phyloP scores from a whole-genome alignment of 2,888 invertebrate genomes.

The Adineta ricciae region DNA sequence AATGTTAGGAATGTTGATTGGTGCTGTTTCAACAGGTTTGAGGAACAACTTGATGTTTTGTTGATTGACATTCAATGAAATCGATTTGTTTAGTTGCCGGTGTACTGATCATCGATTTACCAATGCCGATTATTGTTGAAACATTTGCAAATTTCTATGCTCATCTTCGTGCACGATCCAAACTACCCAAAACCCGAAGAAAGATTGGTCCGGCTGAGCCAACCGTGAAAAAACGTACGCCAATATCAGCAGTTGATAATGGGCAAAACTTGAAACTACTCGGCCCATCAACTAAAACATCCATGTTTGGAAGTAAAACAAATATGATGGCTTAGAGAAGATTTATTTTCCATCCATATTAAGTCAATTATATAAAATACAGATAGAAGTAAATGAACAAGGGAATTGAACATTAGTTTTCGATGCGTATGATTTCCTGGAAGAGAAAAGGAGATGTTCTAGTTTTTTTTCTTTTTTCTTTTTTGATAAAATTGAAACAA shows the following conservation, averaged over 20 bases:
- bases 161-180: constrained; percentile 31
- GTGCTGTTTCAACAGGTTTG: constrained; percentile 29
- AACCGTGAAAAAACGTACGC: neutral
- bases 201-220: constrained; percentile 28
- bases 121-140: constrained; percentile 34
- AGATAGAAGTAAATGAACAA: neutral
- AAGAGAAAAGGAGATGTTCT: neutral
- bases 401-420: neutral
- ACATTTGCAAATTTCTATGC: constrained; percentile 34
- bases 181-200: constrained; percentile 33
- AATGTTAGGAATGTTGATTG: constrained; percentile 32
- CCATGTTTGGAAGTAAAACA: neutral
- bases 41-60: no score
- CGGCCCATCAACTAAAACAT: neutral
- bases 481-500: neutral
- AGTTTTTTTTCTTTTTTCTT: no score
- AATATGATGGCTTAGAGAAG: neutral
- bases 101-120: constrained; percentile 33
- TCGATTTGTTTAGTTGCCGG: constrained; percentile 14
- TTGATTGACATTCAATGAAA: no score
- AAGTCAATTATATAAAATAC: neutral
- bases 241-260: neutral
- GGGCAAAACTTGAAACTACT: neutral
- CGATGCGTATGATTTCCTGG: neutral
- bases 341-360: neutral